Evolutionary conservation across 2,113 vertebrate species (phyloP).

Genomic region (Rhinoderma darwinii): DNA sequence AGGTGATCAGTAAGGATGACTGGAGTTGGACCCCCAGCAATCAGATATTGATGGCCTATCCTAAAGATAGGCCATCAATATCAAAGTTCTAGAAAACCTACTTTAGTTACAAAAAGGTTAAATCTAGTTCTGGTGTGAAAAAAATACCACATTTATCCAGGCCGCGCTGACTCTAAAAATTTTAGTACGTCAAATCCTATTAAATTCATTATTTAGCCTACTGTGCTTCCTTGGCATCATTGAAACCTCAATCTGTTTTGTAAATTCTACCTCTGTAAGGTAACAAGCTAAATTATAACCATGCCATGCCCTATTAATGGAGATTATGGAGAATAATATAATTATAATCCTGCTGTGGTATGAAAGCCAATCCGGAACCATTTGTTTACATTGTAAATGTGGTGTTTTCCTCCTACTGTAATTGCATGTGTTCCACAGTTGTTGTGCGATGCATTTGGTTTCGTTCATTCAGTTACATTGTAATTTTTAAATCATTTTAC

Average conservation of each 20-base stretch:
- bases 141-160: neutral
- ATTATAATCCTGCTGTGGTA: neutral
- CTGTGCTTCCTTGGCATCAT: neutral
- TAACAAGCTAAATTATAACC: conserved; percentile 31
- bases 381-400: conserved; percentile 6
- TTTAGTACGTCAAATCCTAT: neutral
- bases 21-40: too few species aligned
- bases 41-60: too few species aligned
- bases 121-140: neutral
- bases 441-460: neutral
- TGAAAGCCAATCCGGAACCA: conserved; percentile 12
- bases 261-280: conserved; percentile 1
- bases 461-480: neutral
- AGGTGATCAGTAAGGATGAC: too few species aligned
- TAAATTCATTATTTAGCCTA: neutral
- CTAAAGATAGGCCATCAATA: too few species aligned
- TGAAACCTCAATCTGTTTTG: neutral
- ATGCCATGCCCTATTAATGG: neutral
- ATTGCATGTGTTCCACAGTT: neutral
- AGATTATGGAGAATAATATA: neutral
- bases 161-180: neutral
- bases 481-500: neutral
- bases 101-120: neutral
- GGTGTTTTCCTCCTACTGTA: neutral
- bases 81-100: too few species aligned